Conservation (phyloP, 2,113 vertebrate genomes). For the Collichthys lucidus region DNA sequence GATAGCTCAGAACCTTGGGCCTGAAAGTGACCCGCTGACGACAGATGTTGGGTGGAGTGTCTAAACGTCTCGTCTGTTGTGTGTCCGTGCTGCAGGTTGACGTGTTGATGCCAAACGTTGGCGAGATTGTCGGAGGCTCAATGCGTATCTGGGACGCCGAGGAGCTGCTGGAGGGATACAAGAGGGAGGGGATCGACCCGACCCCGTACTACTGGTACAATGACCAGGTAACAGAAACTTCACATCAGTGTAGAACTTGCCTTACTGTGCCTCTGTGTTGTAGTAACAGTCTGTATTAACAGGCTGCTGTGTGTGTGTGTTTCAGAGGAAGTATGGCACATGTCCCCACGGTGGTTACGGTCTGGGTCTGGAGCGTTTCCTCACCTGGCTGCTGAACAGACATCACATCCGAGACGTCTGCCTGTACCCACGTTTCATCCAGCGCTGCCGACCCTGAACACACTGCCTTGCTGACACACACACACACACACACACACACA, state of each 20-base stretch:
- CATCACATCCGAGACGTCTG: slow-evolving; percentile 97
- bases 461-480: background rate
- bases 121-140: slow-evolving; percentile 95
- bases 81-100: slow-evolving; percentile 87
- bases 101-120: slow-evolving; percentile 96
- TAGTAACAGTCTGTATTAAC: background rate
- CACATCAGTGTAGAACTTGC: background rate
- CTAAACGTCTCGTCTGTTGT: background rate
- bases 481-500: too few relatives aligned
- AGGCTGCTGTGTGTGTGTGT: slow-evolving; percentile 7
- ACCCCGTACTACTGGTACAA: slow-evolving; percentile 83
- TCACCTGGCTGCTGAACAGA: slow-evolving; percentile 96
- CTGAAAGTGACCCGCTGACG: background rate
- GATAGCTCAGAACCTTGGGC: too few relatives aligned
- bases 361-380: slow-evolving; percentile 94
- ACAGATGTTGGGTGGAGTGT: background rate
- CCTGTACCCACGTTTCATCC: slow-evolving; percentile 95
- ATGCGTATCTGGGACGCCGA: slow-evolving; percentile 96
- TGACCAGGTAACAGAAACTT: slow-evolving; percentile 65
- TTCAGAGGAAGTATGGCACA: slow-evolving; percentile 93
- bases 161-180: slow-evolving; percentile 94
- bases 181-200: slow-evolving; percentile 93
- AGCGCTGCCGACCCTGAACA: slow-evolving; percentile 91
- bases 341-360: slow-evolving; percentile 97
- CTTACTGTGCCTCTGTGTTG: background rate